Evolutionary conservation across 2,113 vertebrate genomes (phyloP).

Genomic region (Saccopteryx bilineata): DNA sequence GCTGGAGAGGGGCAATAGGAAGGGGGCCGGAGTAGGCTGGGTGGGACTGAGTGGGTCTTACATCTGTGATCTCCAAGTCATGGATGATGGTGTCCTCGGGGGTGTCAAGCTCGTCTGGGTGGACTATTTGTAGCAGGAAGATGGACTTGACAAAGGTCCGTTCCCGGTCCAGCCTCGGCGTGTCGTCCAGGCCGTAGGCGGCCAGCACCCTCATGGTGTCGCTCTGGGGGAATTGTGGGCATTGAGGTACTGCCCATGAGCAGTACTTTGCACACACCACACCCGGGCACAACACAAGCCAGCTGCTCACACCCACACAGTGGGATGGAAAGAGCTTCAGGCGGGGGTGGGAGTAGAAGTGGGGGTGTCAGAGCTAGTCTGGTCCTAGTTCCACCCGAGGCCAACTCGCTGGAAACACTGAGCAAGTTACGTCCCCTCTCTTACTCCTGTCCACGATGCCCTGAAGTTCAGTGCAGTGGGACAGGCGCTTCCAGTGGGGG

Average conservation of each 20-base stretch:
- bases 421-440: background rate
- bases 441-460: background rate
- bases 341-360: too few species aligned
- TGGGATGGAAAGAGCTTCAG: background rate
- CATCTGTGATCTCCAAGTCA: constrained; percentile 80
- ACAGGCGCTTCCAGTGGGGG: background rate
- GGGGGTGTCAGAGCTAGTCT: background rate
- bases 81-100: constrained; percentile 73
- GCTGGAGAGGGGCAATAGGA: background rate
- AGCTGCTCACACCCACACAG: background rate
- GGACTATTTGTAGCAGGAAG: constrained; percentile 78
- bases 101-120: background rate
- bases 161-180: constrained; percentile 55
- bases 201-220: constrained; percentile 79
- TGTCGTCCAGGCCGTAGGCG: constrained; percentile 79
- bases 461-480: background rate
- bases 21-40: background rate
- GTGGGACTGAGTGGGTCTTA: constrained; percentile 58
- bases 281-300: background rate
- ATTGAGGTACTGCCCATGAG: background rate
- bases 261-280: background rate
- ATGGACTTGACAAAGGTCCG: constrained; percentile 78
- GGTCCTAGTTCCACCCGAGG: background rate
- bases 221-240: constrained; percentile 44
- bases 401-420: background rate